Evolutionary conservation across 2,113 vertebrate species (phyloP).

Genomic region (Shinisaurus crocodilurus): DNA sequence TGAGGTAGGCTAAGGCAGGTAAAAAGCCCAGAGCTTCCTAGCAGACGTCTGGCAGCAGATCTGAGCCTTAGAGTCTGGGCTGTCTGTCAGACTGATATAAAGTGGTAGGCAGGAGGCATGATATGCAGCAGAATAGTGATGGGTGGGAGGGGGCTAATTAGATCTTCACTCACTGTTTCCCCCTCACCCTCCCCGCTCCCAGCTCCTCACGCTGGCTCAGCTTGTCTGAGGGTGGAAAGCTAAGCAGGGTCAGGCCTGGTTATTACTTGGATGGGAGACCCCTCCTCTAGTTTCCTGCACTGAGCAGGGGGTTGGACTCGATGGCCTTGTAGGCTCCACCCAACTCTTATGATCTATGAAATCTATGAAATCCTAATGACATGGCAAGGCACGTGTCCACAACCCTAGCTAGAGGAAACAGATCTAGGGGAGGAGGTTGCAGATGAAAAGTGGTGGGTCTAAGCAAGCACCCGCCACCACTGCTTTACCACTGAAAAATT

Average conservation of each 20-base stretch:
- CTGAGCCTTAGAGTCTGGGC: background rate
- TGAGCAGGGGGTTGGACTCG: too few relatives aligned
- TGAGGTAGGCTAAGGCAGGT: background rate
- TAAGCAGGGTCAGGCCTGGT: too few relatives aligned
- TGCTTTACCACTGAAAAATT: too few relatives aligned
- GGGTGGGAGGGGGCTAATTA: background rate
- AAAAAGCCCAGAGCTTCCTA: background rate
- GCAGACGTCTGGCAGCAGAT: background rate
- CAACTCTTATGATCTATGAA: too few relatives aligned
- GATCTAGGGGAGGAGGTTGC: background rate
- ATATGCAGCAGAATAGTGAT: background rate
- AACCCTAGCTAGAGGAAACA: background rate
- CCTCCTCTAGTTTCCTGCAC: too few relatives aligned
- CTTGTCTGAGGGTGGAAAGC: too few relatives aligned
- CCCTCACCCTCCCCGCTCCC: background rate
- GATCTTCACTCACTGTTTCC: background rate
- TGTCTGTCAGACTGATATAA: background rate
- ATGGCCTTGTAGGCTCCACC: too few relatives aligned
- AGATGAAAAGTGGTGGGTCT: too few relatives aligned
- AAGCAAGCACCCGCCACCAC: too few relatives aligned
- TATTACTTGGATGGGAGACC: too few relatives aligned
- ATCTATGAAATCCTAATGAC: background rate
- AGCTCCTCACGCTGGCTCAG: too few relatives aligned
- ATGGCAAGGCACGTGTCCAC: background rate
- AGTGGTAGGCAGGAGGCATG: background rate